Base-by-base conservation (phyloP, 1,140 invertebrate species). In the Pomacea maculata region DNA sequence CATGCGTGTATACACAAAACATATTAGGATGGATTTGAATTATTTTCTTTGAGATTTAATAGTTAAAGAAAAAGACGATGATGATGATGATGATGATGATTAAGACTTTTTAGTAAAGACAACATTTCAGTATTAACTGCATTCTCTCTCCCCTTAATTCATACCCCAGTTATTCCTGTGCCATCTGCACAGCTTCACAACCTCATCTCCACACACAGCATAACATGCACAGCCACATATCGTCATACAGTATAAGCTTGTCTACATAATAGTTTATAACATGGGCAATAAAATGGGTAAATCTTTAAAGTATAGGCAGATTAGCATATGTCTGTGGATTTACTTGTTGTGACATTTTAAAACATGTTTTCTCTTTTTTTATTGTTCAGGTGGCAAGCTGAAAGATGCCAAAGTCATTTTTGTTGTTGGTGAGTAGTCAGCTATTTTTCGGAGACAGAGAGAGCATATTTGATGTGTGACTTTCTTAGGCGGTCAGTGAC, bases 321-420 rank as follows among this genome's bases (percentile, higher is more conserved):
- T 45, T 45, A 45, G 34, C 34, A 45, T 45, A 45, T 29, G 9
- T 34, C 9, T 77, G 61, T 25, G 54, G 11, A 64, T 11, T 29
- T 21, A 15, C 63, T 45, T 45, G 34, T 45, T 29, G 9, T 21
- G 11, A n/a, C 17, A 0, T n/a, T 65, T 77, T 12, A n/a, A 15
- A 29, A 17, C 52, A 64, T 25, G 4, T 25, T 72, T 72, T 73
- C 19, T 75, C 55, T 64, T 80, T 68, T 75, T 80, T 74, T 64
- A 68, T 25, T 25, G 45, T 34, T 61, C 57, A 61, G 57, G 25
- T 54, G 54, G 45, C 65, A 71, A 78, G 9, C 75, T 80, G 71
- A 84, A 80, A 61, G 70, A 82, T 63, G 57, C 78, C 63, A 82
- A 84, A 61, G 75, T 84, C 45, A 57, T 84, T 11, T 84, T 84